Base-by-base conservation (phyloP, 2,113 vertebrate genomes). In the Turdus rufiventris region DNA sequence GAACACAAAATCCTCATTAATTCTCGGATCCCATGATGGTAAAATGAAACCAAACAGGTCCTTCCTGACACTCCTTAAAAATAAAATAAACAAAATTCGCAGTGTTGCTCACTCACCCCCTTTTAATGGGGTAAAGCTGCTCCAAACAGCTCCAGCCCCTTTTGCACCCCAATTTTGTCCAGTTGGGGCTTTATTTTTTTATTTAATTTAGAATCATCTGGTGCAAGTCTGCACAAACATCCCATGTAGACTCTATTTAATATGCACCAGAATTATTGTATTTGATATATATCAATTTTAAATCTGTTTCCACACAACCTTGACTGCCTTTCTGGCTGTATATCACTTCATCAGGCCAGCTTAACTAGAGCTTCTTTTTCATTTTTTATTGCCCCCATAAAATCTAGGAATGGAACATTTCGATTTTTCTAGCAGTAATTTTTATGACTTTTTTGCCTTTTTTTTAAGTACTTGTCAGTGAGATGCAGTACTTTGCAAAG, bases 391-490 rank as follows among this genome's bases (percentile, higher is more conserved):
- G 70, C 66, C 65, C 92, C 82, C 93, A 95, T 97, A 96, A 96
- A 97, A 97, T 79, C 97, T 91, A 94, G 91, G 92, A 91, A 97
- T 95, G 94, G 91, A 96, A 96, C 94, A 96, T 82, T 97, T 98
- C 72, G 95, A 97, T 97, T 97, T 97, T 96, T 94, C 91, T 94
- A 97, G 91, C 91, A 97, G 94, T 96, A 97, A 96, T 98, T 98
- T 98, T 97, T 97, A 96, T 97, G 95, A 92, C 93, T 97, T 97
- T 51, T 96, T 96, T 56, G 94, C 93, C 77, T 54, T 43, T 93
- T 96, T 95, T 72, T 97, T 54, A 96, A 97, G 89, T 88, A 97
- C 96, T 96, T 97, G 93, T 94, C 94, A 94, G 88, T 26, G 79
- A 97, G 87, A 96, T 76, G 83, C 92, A 96, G 86, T 77, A 42